phyloP scores from a whole-genome alignment of 1,140 invertebrate genomes.

The Pteromalus puparum region DNA sequence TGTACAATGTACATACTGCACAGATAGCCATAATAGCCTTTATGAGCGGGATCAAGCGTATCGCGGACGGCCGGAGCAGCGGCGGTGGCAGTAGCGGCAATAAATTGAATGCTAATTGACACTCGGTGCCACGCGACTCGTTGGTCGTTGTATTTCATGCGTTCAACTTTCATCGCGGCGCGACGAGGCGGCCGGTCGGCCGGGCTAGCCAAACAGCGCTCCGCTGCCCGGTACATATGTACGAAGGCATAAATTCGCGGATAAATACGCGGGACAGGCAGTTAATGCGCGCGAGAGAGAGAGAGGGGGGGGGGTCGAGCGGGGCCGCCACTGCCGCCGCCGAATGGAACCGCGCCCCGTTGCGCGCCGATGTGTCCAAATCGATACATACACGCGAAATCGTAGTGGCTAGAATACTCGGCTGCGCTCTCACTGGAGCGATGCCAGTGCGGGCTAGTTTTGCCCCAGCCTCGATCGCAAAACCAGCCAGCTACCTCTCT shows the following conservation, averaged over 20 bases:
- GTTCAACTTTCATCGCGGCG: constrained; percentile 63
- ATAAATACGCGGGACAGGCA: constrained; percentile 68
- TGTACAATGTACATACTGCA: no score
- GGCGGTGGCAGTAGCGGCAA: constrained; percentile 48
- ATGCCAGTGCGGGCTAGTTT: neutral
- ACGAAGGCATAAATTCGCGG: constrained; percentile 67
- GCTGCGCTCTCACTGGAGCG: neutral
- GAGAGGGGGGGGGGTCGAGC: constrained; percentile 17
- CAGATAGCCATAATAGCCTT: neutral
- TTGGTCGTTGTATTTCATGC: constrained; percentile 65
- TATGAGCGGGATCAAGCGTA: constrained; percentile 1
- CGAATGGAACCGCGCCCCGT: constrained; percentile 26
- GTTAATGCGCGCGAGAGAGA: constrained; percentile 60
- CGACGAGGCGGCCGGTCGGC: neutral
- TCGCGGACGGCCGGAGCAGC: neutral
- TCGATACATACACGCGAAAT: constrained; percentile 61
- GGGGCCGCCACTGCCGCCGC: neutral
- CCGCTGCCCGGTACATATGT: constrained; percentile 63
- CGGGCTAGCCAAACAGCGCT: constrained; percentile 28
- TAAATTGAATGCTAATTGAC: constrained; percentile 71
- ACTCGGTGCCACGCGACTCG: constrained; percentile 49
- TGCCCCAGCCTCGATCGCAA: neutral
- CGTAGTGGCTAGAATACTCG: neutral
- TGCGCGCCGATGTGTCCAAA: constrained; percentile 55
- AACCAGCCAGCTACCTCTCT: neutral